phyloP scores from a whole-genome alignment of 2,797 vertebrate genomes.

The Apodemus agrarius region DNA sequence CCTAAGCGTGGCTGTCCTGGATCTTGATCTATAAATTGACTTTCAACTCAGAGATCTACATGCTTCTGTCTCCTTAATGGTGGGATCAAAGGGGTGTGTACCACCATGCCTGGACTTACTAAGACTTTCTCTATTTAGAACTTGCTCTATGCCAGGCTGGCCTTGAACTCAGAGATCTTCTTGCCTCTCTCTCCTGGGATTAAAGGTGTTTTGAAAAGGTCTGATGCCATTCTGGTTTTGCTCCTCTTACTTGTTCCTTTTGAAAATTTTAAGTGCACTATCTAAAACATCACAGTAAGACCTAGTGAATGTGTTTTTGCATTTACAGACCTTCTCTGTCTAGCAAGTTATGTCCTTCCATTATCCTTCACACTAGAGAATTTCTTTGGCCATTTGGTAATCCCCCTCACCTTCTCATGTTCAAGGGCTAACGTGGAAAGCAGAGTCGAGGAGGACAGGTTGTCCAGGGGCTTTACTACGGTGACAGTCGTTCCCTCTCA shows the following conservation, averaged over 20 bases:
- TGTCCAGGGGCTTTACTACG: not conserved
- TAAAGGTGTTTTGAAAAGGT: not conserved
- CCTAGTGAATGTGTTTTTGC: not conserved
- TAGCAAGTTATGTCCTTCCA: not conserved
- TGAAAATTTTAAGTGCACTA: not conserved
- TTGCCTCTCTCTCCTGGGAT: no score
- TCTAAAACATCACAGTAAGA: not conserved
- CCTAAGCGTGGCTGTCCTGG: no score
- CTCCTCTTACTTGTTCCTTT: not conserved
- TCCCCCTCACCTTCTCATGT: not conserved
- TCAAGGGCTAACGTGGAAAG: slow-evolving; percentile 5
- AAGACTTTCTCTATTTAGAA: no score
- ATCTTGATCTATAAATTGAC: no score
- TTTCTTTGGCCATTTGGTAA: not conserved
- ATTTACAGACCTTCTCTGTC: not conserved
- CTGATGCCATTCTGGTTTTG: not conserved
- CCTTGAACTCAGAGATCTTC: no score
- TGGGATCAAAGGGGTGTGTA: no score
- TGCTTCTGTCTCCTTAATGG: no score
- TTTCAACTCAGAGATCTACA: no score
- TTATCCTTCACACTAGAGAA: not conserved
- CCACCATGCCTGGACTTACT: no score
- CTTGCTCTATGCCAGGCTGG: no score
- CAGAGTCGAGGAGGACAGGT: not conserved
- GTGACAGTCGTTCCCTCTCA: not conserved